A percentile compares a stretch with the other conserved stretches of the same genome.
These are phyloP conservation scores for Tachystola acroxantha DNA, from an alignment of 2,888 invertebrate genomes.

Conservation along the genomic window DNA sequence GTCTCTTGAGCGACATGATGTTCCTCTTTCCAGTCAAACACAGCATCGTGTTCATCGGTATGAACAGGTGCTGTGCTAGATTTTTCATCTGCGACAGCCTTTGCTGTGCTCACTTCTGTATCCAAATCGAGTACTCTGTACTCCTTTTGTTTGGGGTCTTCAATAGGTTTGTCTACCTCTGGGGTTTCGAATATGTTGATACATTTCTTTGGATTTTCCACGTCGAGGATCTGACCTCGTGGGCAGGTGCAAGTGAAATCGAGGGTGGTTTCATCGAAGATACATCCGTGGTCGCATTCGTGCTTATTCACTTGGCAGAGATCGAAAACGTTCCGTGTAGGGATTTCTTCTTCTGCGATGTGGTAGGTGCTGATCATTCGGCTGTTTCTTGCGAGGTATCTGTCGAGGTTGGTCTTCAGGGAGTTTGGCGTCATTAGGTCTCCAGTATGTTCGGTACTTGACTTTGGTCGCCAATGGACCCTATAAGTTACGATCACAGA, in stretches of 20 bases:
- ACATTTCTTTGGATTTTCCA: slow-evolving; percentile 63
- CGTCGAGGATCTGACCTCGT: slow-evolving; percentile 59
- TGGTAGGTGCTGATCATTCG: slow-evolving; percentile 76
- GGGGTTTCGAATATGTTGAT: slow-evolving; percentile 35
- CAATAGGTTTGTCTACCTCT: slow-evolving; percentile 15
- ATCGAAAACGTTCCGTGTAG: slow-evolving; percentile 74
- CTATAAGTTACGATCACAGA: slow-evolving; percentile 82
- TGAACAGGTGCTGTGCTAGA: slow-evolving; percentile 30
- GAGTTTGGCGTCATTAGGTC: slow-evolving; percentile 69
- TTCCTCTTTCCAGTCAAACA: slow-evolving; percentile 55
- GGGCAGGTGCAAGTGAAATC: slow-evolving; percentile 84
- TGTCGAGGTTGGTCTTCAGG: slow-evolving; percentile 65
- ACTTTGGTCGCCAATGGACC: slow-evolving; percentile 80
- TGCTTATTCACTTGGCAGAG: slow-evolving; percentile 82
- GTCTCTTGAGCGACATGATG: slow-evolving; percentile 34
- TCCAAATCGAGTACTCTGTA: slow-evolving; percentile 32
- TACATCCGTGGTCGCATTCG: slow-evolving; percentile 82
- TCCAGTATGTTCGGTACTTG: slow-evolving; percentile 51
- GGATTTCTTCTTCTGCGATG: slow-evolving; percentile 61
- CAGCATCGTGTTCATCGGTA: slow-evolving; percentile 23
- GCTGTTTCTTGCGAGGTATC: slow-evolving; percentile 65
- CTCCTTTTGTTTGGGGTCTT: slow-evolving; percentile 26
- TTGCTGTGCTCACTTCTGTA: slow-evolving; percentile 33
- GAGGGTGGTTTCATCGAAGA: slow-evolving; percentile 79
- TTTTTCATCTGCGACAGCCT: slow-evolving; percentile 34